Percentiles rank a stretch among this genome's conserved stretches.
Evolutionary conservation across 2,797 vertebrate species (phyloP).

Genomic region (Gallinago solitaria): DNA sequence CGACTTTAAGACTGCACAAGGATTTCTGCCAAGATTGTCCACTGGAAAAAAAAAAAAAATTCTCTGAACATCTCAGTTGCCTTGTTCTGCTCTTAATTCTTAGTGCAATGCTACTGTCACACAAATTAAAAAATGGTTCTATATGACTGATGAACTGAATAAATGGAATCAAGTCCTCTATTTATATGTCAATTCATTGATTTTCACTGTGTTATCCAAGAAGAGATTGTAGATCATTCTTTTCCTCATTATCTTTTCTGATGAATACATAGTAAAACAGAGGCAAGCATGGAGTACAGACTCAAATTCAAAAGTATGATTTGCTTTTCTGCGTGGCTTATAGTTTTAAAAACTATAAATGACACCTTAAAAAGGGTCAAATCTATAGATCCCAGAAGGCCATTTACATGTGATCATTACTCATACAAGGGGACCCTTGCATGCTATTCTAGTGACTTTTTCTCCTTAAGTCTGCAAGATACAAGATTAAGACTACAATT

Average conservation of each 20-base stretch:
- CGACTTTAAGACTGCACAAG: background rate
- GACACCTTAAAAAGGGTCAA: background rate
- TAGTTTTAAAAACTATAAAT: background rate
- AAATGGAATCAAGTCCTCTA: background rate
- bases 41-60: rapidly evolving
- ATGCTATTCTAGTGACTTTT: background rate
- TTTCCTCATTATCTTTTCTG: background rate
- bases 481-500: background rate
- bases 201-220: background rate
- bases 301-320: background rate
- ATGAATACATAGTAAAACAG: background rate
- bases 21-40: background rate
- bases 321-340: background rate
- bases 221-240: background rate
- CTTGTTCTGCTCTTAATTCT: background rate
- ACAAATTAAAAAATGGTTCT: background rate
- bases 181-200: background rate
- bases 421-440: background rate
- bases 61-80: background rate
- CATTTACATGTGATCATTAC: background rate
- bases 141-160: background rate
- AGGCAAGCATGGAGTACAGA: background rate
- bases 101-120: background rate
- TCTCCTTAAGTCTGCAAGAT: background rate
- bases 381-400: background rate